Conservation (phyloP, 2,888 invertebrate species). For the Tridacna crocea region DNA sequence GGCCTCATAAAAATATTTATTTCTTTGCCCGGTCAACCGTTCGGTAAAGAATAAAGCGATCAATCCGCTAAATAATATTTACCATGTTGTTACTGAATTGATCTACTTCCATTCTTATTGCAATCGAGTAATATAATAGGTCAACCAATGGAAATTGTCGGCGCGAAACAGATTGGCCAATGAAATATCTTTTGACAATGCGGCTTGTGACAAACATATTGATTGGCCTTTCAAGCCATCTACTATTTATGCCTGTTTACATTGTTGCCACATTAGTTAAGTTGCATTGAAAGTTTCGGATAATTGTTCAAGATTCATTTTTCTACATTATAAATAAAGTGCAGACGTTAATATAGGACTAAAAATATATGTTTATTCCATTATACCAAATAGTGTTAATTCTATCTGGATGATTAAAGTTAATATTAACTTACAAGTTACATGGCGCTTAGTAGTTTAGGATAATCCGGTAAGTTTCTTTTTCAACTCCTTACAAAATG, state of each 20-base stretch:
- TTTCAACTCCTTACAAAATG: no score
- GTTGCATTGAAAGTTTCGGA: slow-evolving; percentile 6
- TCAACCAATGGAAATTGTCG: not conserved
- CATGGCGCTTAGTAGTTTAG: no score
- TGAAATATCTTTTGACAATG: slow-evolving; percentile 1
- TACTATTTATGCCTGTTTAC: slow-evolving; percentile 76
- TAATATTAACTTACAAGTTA: no score
- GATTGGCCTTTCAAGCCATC: slow-evolving; percentile 44
- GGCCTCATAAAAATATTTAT: slow-evolving; percentile 22
- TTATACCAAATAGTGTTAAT: no score
- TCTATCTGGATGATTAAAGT: no score
- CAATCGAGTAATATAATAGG: slow-evolving; percentile 3
- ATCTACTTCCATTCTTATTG: slow-evolving; percentile 8
- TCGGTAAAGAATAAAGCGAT: not conserved
- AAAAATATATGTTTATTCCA: no score
- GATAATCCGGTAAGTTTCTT: no score
- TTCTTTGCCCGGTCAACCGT: slow-evolving; percentile 22
- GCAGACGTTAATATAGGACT: not conserved
- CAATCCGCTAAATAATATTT: slow-evolving; percentile 28
- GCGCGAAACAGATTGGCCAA: slow-evolving; percentile 41
- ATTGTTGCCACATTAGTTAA: slow-evolving; percentile 70
- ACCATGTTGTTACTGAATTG: slow-evolving; percentile 33
- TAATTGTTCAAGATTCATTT: slow-evolving; percentile 19
- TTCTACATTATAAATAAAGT: not conserved
- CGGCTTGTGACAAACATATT: slow-evolving; percentile 39